Conservation (phyloP, 2,888 invertebrate genomes). For the Aproaerema taeniolella region DNA sequence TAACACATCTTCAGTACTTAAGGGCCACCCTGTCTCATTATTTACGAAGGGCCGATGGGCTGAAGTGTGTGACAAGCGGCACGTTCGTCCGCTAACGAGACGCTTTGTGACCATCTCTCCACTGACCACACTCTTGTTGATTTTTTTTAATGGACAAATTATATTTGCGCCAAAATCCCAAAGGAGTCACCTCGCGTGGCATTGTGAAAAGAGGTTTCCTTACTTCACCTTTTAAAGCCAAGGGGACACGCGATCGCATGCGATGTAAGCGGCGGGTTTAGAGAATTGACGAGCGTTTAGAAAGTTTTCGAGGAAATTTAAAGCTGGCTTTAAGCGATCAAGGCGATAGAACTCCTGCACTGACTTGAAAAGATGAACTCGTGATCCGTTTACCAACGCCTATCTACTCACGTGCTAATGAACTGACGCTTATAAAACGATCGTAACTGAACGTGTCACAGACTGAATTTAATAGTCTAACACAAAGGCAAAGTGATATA, state of each 20-base stretch:
- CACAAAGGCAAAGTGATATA: too few relatives aligned
- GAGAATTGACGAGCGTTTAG: conserved; percentile 17
- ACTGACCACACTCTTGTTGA: conserved; percentile 61
- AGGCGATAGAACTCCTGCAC: conserved; percentile 11
- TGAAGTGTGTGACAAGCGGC: conserved; percentile 74
- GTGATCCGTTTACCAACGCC: too few relatives aligned
- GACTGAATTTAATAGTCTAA: too few relatives aligned
- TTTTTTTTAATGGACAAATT: conserved; percentile 74
- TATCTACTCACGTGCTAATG: too few relatives aligned
- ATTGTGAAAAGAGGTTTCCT: conserved; percentile 41
- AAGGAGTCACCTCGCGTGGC: conserved; percentile 36
- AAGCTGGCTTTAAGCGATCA: conserved; percentile 18
- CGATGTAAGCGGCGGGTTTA: conserved; percentile 35
- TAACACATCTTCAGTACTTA: conserved; percentile 34
- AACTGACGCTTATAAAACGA: too few relatives aligned
- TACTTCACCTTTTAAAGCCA: conserved; percentile 55
- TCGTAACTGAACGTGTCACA: too few relatives aligned
- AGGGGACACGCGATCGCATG: conserved; percentile 48
- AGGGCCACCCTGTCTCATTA: conserved; percentile 69
- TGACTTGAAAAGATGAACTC: conserved; percentile 5
- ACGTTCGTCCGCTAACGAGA: conserved; percentile 76
- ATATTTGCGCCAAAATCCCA: conserved; percentile 60
- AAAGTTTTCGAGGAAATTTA: conserved; percentile 21
- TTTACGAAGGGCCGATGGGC: conserved; percentile 74
- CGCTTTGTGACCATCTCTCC: conserved; percentile 74